These are phyloP conservation scores for Orthosia incerta DNA, from an alignment of 2,888 invertebrate species.

Conservation along the genomic window DNA sequence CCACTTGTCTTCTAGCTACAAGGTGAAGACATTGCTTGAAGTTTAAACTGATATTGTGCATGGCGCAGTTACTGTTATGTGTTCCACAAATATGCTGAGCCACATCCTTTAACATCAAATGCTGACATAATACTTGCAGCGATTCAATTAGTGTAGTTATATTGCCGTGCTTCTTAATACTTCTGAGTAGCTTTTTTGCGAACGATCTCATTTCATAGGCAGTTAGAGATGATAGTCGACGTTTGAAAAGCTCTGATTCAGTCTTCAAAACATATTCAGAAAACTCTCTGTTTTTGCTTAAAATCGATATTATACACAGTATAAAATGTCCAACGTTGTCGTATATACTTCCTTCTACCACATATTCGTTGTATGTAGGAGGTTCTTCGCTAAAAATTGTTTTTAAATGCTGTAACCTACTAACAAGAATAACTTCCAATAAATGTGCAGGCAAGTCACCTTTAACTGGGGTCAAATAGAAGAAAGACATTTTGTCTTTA, in stretches of 20 bases:
- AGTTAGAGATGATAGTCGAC: slow-evolving; percentile 73
- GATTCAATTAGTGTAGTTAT: slow-evolving; percentile 70
- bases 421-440: slow-evolving; percentile 88
- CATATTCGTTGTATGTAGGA: slow-evolving; percentile 87
- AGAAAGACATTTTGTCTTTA: slow-evolving; percentile 84
- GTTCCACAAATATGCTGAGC: slow-evolving; percentile 78
- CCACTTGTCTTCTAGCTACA: slow-evolving; percentile 88
- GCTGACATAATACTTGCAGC: slow-evolving; percentile 77
- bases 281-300: slow-evolving; percentile 78
- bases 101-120: slow-evolving; percentile 80
- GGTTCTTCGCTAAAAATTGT: slow-evolving; percentile 76
- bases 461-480: slow-evolving; percentile 91
- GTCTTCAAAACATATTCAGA: slow-evolving; percentile 78
- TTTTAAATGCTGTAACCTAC: slow-evolving; percentile 89
- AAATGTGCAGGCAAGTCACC: slow-evolving; percentile 89
- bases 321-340: slow-evolving; percentile 92
- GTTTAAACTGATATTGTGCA: slow-evolving; percentile 83
- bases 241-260: slow-evolving; percentile 81
- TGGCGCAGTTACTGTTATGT: slow-evolving; percentile 74
- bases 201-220: slow-evolving; percentile 83
- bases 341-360: slow-evolving; percentile 91
- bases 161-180: slow-evolving; percentile 73
- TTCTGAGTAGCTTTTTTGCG: slow-evolving; percentile 80
- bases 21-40: slow-evolving; percentile 90
- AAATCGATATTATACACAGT: slow-evolving; percentile 84